These are phyloP conservation scores for Trachurus trachurus DNA, from an alignment of 2,797 vertebrate species.

Conservation along the genomic window DNA sequence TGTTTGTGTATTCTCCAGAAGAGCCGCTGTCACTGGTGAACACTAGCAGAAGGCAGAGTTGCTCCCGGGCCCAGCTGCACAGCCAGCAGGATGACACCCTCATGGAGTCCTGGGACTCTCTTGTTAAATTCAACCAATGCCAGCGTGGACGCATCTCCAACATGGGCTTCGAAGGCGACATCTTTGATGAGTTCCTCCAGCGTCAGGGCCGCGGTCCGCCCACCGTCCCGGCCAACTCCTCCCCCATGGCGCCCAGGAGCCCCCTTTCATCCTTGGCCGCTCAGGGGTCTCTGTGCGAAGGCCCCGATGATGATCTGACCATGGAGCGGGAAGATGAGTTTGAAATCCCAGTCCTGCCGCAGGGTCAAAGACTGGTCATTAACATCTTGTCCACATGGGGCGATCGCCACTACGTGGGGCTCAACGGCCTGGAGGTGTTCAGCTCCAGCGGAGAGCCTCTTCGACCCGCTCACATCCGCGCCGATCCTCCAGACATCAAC, in stretches of 20 bases:
- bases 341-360: conserved; percentile 93
- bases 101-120: conserved; percentile 94
- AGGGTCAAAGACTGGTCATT: conserved; percentile 90
- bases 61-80: conserved; percentile 73
- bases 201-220: conserved; percentile 81
- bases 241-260: conserved; percentile 51
- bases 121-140: conserved; percentile 92
- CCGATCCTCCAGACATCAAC: conserved; percentile 94
- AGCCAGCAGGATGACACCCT: conserved; percentile 89
- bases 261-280: conserved; percentile 37
- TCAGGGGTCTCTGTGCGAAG: conserved; percentile 57
- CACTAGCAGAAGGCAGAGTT: conserved; percentile 60
- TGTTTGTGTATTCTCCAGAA: conserved; percentile 80
- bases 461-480: conserved; percentile 84
- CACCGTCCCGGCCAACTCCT: conserved; percentile 27
- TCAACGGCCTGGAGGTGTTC: conserved; percentile 96
- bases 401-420: conserved; percentile 96
- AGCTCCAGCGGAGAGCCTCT: conserved; percentile 92
- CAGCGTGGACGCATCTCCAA: conserved; percentile 95
- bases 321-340: conserved; percentile 87
- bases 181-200: conserved; percentile 95
- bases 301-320: conserved; percentile 74
- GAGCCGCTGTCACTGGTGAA: conserved; percentile 61
- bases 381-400: conserved; percentile 96
- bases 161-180: conserved; percentile 91